A percentile compares a stretch with the other conserved stretches of the same genome.
phyloP scores from a whole-genome alignment of 2,888 invertebrate genomes.

The Phyllotreta striolata region DNA sequence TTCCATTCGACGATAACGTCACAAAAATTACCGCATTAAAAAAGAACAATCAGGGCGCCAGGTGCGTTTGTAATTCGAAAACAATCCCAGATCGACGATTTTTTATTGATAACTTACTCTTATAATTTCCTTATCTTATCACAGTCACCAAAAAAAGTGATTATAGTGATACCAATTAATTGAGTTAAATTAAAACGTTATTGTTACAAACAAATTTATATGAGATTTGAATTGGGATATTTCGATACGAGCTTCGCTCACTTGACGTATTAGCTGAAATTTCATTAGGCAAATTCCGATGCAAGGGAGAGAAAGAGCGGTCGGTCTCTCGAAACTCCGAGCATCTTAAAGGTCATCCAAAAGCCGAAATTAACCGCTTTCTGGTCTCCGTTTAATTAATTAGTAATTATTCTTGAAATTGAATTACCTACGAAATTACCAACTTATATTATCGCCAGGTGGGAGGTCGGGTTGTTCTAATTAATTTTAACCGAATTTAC shows the following conservation, averaged over 20 bases:
- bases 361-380: constrained; percentile 34
- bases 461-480: too few relatives aligned
- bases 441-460: too few relatives aligned
- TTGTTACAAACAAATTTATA: constrained; percentile 21
- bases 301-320: constrained; percentile 17
- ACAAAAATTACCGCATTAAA: too few relatives aligned
- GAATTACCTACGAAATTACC: constrained; percentile 32
- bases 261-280: constrained; percentile 32
- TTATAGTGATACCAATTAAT: too few relatives aligned
- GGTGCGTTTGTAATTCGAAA: too few relatives aligned
- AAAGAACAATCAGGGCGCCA: too few relatives aligned
- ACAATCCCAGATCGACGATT: too few relatives aligned
- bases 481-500: background rate
- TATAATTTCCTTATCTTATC: too few relatives aligned
- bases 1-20: too few relatives aligned
- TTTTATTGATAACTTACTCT: too few relatives aligned
- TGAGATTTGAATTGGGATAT: constrained; percentile 16
- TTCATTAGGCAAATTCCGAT: constrained; percentile 37
- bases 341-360: constrained; percentile 38
- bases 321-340: background rate
- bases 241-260: constrained; percentile 25
- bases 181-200: background rate
- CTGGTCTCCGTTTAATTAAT: constrained; percentile 34
- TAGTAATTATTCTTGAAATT: constrained; percentile 42
- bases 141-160: too few relatives aligned